These are phyloP conservation scores for Acromyrmex echinatior DNA, from an alignment of 1,140 invertebrate species.

Conservation along the genomic window DNA sequence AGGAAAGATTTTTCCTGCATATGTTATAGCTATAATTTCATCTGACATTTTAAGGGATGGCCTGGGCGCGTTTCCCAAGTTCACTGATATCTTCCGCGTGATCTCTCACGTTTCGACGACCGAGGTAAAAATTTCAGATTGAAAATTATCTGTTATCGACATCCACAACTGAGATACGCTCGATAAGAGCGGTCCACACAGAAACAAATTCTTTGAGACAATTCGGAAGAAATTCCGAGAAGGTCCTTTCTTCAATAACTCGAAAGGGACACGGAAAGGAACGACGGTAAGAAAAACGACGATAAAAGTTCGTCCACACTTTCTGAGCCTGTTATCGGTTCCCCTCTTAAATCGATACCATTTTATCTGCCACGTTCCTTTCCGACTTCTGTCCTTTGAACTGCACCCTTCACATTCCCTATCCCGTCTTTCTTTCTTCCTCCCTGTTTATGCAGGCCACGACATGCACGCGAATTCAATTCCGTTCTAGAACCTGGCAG, in stretches of 20 bases:
- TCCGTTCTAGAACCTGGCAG: slow-evolving; percentile 59
- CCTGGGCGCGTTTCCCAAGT: background rate
- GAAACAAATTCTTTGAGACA: slow-evolving; percentile 67
- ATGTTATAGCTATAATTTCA: slow-evolving; percentile 31
- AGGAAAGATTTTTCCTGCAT: slow-evolving; percentile 1
- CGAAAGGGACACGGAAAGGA: background rate
- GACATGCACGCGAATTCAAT: slow-evolving; percentile 73
- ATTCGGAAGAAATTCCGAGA: slow-evolving; percentile 9
- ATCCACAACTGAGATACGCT: slow-evolving; percentile 50
- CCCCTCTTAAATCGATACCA: slow-evolving; percentile 54
- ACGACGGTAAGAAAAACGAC: slow-evolving; percentile 29
- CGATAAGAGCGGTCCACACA: slow-evolving; percentile 58
- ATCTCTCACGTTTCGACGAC: slow-evolving; percentile 13
- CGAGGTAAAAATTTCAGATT: slow-evolving; percentile 57
- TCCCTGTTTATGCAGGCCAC: slow-evolving; percentile 72
- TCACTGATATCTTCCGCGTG: background rate
- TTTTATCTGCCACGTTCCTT: slow-evolving; percentile 68
- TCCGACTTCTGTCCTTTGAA: slow-evolving; percentile 60
- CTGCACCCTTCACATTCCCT: slow-evolving; percentile 17
- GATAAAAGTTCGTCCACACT: slow-evolving; percentile 24
- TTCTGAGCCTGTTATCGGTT: slow-evolving; percentile 19
- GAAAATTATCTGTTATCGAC: slow-evolving; percentile 64
- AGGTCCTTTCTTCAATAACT: slow-evolving; percentile 25
- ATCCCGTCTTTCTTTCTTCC: slow-evolving; percentile 20
- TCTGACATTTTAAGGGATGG: slow-evolving; percentile 10